These are phyloP conservation scores for Rhynchomys soricoides DNA, from an alignment of 2,113 vertebrate species.

Conservation along the genomic window DNA sequence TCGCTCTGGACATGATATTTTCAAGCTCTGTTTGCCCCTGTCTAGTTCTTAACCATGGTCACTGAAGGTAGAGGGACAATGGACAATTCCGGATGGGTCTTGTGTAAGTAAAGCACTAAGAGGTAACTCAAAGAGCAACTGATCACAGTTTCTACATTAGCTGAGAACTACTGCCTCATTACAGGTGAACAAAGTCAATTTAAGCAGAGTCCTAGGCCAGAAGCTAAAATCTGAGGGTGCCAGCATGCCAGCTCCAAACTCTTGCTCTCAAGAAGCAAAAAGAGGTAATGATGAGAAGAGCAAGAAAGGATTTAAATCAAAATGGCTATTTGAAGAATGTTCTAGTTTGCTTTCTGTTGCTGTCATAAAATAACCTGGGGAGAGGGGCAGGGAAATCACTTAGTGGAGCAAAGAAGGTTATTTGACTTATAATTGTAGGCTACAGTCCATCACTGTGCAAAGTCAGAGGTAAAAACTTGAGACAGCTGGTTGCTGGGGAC, in stretches of 20 bases:
- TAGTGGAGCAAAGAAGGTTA: background rate
- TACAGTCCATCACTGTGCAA: background rate
- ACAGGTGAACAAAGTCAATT: background rate
- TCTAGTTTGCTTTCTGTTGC: background rate
- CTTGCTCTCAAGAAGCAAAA: background rate
- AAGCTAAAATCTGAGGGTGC: background rate
- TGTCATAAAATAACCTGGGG: background rate
- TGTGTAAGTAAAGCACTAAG: background rate
- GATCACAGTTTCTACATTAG: background rate
- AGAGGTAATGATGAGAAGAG: background rate
- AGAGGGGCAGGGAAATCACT: background rate
- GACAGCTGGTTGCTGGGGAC: background rate
- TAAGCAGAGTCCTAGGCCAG: background rate
- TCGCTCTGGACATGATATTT: conserved; percentile 32
- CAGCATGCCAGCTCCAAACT: background rate
- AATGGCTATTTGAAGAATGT: background rate
- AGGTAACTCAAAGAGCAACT: background rate
- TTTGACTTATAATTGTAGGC: background rate
- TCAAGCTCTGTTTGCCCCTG: background rate
- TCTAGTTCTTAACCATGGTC: background rate
- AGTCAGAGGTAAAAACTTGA: background rate
- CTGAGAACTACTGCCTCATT: background rate
- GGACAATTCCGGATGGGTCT: background rate
- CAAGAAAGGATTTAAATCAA: background rate
- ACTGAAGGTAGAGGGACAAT: background rate